Evolutionary conservation across 2,888 invertebrate genomes (phyloP).

Genomic region (Anoncus sp.): DNA sequence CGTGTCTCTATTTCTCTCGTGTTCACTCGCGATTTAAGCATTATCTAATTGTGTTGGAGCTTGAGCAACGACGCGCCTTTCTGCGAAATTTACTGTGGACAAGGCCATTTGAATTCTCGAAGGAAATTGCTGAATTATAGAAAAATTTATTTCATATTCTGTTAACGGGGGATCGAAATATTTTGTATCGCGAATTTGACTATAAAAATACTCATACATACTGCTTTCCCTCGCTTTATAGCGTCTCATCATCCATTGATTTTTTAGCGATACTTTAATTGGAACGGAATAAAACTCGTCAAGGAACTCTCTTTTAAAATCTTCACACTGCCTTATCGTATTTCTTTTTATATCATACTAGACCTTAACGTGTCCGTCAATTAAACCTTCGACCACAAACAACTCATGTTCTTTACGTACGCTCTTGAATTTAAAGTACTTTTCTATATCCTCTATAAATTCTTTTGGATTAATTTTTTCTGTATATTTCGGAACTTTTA

Average conservation of each 20-base stretch:
- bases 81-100: conserved; percentile 44
- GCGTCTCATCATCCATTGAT: conserved; percentile 18
- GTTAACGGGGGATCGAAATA: conserved; percentile 42
- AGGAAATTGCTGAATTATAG: conserved; percentile 60
- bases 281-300: conserved; percentile 50
- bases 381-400: conserved; percentile 31
- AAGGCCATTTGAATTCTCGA: conserved; percentile 44
- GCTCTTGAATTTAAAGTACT: conserved; percentile 41
- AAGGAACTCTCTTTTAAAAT: conserved; percentile 35
- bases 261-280: conserved; percentile 38
- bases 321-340: conserved; percentile 16
- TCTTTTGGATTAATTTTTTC: conserved; percentile 33
- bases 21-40: conserved; percentile 13
- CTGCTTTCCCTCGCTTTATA: conserved; percentile 43
- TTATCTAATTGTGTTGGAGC: conserved; percentile 51
- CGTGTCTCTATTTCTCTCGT: conserved; percentile 25
- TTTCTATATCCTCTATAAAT: conserved; percentile 39
- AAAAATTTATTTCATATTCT: conserved; percentile 37
- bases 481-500: conserved; percentile 24
- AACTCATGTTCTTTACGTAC: conserved; percentile 21
- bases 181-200: conserved; percentile 35
- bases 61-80: conserved; percentile 47
- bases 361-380: conserved; percentile 41
- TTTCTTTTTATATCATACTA: conserved; percentile 37
- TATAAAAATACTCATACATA: conserved; percentile 41